Base-by-base conservation (phyloP, 35 echinoderm and acorn worm species). In the Patiria miniata region DNA sequence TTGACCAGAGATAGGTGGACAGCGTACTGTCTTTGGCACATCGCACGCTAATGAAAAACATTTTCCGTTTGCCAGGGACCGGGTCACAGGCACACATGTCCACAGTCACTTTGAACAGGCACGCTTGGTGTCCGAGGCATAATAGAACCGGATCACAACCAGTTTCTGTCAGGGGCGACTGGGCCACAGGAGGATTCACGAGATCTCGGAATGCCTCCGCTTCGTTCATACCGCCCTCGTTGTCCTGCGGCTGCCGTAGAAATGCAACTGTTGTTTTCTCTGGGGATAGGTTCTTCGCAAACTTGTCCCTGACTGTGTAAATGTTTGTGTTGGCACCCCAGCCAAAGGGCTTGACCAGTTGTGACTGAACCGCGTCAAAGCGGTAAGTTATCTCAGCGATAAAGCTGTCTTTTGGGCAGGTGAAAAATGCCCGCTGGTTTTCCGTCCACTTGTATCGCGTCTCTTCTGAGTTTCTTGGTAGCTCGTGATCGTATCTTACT, bases 81-180 rank as follows among this genome's bases (percentile, higher is more conserved):
- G 96, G 96, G 83, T 99, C 96, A 29, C 55, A 83, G 0, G 93
- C 96, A 77, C 96, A 99, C 4, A 99, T 52, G 38, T 99, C 96
- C 7, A 99, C 92, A 8, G 96, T 95, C 52, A 94, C 83, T 81
- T 99, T 99, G 73, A 99, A 99, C 38, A 99, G 86, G 82, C 96
- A 99, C 30, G 96, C 86, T 80, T 99, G 96, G 77, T 94, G 93
- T 32, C 96, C 96, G 1, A 99, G 83, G 60, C 96, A 99, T 37
- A 86, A 91, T 33, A 99, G 68, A 40, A 95, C 83, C 9, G 96
- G 96, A 81, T 99, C 96, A 39, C 96, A 99, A 40, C 96, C 92
- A 1, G 96, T 97, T 61, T 88, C 60, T 17, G 87, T 97, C 29
- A 97, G 80, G 1, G 77, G 78, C 81, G 84, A 91, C 60, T 84